These are phyloP conservation scores for Drosophila kohkoa DNA, from an alignment of 1,140 invertebrate genomes.

Conservation along the genomic window DNA sequence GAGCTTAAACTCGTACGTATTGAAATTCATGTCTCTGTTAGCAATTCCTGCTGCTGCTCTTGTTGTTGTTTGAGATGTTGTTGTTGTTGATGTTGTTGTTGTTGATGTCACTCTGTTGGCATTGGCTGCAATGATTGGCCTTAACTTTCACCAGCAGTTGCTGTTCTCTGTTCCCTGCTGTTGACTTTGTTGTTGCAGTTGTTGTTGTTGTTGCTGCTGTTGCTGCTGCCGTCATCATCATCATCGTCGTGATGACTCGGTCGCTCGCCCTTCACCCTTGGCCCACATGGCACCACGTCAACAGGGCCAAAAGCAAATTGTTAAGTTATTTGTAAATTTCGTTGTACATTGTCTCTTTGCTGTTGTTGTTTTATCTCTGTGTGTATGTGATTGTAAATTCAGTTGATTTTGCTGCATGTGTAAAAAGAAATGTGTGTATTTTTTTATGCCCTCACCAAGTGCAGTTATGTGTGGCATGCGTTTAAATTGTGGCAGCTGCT, in stretches of 20 bases:
- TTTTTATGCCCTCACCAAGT: constrained; percentile 16
- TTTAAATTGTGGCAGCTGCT: not conserved
- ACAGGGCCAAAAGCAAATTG: constrained; percentile 76
- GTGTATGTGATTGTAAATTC: constrained; percentile 17
- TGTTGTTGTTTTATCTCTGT: constrained; percentile 9
- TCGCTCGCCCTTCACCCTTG: constrained; percentile 41
- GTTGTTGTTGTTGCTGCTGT: not conserved
- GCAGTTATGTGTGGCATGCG: constrained; percentile 10
- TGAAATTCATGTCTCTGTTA: constrained; percentile 79
- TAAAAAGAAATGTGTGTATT: not conserved
- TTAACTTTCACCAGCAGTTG: constrained; percentile 72
- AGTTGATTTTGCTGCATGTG: constrained; percentile 23
- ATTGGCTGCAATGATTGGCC: constrained; percentile 72
- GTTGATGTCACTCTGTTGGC: constrained; percentile 55
- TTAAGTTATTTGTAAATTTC: constrained; percentile 81
- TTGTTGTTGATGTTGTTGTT: constrained; percentile 28
- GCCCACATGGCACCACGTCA: constrained; percentile 43
- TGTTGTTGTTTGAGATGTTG: constrained; percentile 41
- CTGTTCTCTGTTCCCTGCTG: constrained; percentile 15
- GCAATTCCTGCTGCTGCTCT: constrained; percentile 50
- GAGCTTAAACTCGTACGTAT: constrained; percentile 48
- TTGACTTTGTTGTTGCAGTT: constrained; percentile 40
- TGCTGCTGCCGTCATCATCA: constrained; percentile 10
- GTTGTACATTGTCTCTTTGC: constrained; percentile 48
- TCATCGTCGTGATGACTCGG: constrained; percentile 52